Conservation (phyloP, 2,888 invertebrate genomes). For the Lepidonotus clava region DNA sequence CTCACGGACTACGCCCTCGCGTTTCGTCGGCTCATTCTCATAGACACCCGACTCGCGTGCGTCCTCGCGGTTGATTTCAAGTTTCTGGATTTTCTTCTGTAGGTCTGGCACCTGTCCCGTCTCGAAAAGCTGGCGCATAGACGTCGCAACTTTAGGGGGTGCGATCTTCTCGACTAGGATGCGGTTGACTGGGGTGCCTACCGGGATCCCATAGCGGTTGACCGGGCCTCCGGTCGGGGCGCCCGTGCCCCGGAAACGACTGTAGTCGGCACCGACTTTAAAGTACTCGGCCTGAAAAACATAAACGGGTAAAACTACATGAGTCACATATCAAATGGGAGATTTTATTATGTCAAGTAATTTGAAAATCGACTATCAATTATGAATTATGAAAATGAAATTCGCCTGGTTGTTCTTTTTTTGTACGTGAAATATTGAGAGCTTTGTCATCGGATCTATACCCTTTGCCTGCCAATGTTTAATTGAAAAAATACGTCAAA, state of each 20-base stretch:
- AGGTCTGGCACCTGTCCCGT: constrained; percentile 62
- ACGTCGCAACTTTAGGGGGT: constrained; percentile 66
- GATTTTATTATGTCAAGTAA: neutral
- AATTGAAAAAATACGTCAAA: too few species aligned
- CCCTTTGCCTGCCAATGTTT: too few species aligned
- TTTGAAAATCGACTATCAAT: too few species aligned
- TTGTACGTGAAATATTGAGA: too few species aligned
- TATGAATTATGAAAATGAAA: too few species aligned
- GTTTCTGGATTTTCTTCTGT: neutral
- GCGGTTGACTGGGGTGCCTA: constrained; percentile 62
- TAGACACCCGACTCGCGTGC: constrained; percentile 60
- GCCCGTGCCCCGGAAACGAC: neutral
- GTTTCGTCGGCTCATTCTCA: constrained; percentile 64
- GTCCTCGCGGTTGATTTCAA: constrained; percentile 53
- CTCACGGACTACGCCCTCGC: constrained; percentile 58
- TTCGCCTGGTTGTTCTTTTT: too few species aligned
- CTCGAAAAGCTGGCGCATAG: constrained; percentile 64
- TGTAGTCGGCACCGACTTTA: constrained; percentile 32
- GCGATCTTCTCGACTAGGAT: constrained; percentile 63
- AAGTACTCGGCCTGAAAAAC: constrained; percentile 39
- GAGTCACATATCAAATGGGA: neutral
- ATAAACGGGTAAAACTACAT: neutral
- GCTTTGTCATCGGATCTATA: too few species aligned
- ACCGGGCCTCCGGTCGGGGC: neutral
- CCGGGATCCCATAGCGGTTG: constrained; percentile 25